Evolutionary conservation across 2,888 invertebrate genomes (phyloP).

Genomic region (Macrophya annulata): DNA sequence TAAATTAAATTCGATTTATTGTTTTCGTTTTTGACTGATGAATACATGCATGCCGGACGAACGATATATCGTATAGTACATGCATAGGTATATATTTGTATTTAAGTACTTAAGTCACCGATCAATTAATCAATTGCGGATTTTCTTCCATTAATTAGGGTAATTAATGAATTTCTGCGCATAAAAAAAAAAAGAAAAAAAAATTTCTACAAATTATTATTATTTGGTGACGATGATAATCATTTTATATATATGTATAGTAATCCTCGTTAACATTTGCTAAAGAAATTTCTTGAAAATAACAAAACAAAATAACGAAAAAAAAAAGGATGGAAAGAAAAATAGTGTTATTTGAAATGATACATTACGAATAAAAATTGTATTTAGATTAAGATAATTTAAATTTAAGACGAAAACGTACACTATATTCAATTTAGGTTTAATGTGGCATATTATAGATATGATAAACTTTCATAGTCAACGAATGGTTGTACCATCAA

Average conservation of each 20-base stretch:
- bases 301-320: not conserved
- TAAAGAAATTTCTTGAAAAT: not conserved
- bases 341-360: not conserved
- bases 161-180: not conserved
- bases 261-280: conserved; percentile 13
- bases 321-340: not conserved
- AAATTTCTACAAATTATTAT: conserved; percentile 6
- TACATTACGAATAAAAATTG: conserved; percentile 2
- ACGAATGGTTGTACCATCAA: conserved; percentile 28
- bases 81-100: conserved; percentile 7
- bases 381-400: conserved; percentile 17
- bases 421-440: conserved; percentile 33
- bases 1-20: not conserved
- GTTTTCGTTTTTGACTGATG: conserved; percentile 4
- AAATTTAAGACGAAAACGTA: conserved; percentile 24
- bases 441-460: conserved; percentile 22
- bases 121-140: not conserved
- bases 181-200: not conserved
- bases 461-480: conserved; percentile 50
- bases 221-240: conserved; percentile 5
- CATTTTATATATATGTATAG: not conserved
- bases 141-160: conserved; percentile 39
- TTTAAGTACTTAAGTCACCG: conserved; percentile 42
- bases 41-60: conserved; percentile 24
- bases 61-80: conserved; percentile 3